Conservation (phyloP, 2,888 invertebrate genomes). For the Drosophila prolongata region DNA sequence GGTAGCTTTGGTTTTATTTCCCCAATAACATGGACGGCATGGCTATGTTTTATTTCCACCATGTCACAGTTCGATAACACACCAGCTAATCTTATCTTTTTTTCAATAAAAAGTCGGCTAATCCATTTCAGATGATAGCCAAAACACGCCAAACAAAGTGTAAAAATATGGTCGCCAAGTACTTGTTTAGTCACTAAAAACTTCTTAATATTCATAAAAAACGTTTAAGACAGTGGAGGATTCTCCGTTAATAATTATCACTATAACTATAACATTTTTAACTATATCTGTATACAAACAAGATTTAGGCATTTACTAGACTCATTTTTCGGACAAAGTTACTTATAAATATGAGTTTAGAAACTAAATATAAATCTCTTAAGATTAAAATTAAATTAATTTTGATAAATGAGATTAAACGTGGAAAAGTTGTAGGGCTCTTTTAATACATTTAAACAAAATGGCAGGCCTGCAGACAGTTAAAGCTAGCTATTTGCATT, state of each 20-base stretch:
- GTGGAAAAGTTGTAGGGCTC: not conserved
- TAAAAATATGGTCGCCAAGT: not conserved
- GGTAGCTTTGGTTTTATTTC: conserved; percentile 18
- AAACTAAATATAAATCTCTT: too few relatives aligned
- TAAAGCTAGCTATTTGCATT: not conserved
- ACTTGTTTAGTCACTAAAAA: conserved; percentile 2
- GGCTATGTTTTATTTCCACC: conserved; percentile 21
- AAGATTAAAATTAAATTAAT: too few relatives aligned
- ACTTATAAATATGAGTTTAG: not conserved
- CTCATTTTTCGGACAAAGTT: too few relatives aligned
- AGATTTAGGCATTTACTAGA: too few relatives aligned
- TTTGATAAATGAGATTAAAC: not conserved
- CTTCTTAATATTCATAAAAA: not conserved
- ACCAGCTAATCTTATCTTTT: conserved; percentile 20
- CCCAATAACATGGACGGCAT: conserved; percentile 14
- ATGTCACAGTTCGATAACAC: conserved; percentile 15
- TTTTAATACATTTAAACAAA: too few relatives aligned
- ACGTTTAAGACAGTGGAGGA: not conserved
- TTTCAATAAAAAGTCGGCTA: conserved; percentile 3
- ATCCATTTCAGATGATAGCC: conserved; percentile 2
- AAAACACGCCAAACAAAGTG: conserved; percentile 1
- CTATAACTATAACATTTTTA: too few relatives aligned
- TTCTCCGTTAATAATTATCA: too few relatives aligned
- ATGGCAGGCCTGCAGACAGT: too few relatives aligned
- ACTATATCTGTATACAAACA: too few relatives aligned